These are phyloP conservation scores for Nephrotoma guestfalica DNA, from an alignment of 2,888 invertebrate species.

Conservation along the genomic window DNA sequence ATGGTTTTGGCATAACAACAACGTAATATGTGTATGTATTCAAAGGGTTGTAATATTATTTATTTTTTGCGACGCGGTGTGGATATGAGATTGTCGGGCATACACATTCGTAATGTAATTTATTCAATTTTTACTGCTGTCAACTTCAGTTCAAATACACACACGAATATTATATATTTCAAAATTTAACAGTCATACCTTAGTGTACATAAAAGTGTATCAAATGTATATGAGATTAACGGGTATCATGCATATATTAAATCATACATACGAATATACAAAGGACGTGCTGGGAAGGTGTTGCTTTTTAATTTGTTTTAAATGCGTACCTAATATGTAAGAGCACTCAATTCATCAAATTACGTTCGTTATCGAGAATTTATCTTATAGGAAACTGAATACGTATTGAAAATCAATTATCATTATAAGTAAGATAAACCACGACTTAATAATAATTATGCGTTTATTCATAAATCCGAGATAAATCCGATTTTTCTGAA, in stretches of 20 bases:
- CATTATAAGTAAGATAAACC: not conserved
- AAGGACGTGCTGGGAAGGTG: not conserved
- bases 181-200: not conserved
- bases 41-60: not conserved
- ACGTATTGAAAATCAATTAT: not conserved
- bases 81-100: not conserved
- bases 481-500: not conserved
- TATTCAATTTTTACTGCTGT: not conserved
- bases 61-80: not conserved
- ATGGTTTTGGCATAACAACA: not conserved
- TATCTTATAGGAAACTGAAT: not conserved
- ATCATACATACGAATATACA: not conserved
- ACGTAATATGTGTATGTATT: not conserved
- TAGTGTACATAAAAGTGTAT: not conserved
- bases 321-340: not conserved
- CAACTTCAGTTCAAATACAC: not conserved
- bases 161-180: not conserved
- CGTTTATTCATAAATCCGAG: not conserved
- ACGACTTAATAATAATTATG: not conserved
- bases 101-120: not conserved
- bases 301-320: not conserved
- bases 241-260: not conserved
- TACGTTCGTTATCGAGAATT: not conserved
- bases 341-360: not conserved
- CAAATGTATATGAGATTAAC: not conserved